phyloP scores from a whole-genome alignment of 2,113 vertebrate genomes.

The Papio anubis region DNA sequence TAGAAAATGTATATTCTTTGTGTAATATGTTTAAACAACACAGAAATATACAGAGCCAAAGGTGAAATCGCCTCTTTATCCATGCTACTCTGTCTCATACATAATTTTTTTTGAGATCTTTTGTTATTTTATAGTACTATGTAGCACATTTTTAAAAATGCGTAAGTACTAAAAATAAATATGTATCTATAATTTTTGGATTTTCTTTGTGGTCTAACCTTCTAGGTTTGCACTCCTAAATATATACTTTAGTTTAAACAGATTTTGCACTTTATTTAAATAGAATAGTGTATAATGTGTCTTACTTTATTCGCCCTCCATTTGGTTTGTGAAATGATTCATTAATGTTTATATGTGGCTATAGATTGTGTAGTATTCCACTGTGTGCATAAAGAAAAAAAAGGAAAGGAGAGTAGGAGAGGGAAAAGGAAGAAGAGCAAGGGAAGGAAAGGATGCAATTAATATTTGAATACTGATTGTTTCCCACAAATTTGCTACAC shows the following conservation, averaged over 20 bases:
- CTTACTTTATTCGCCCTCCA: background rate
- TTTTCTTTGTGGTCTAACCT: background rate
- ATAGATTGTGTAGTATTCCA: background rate
- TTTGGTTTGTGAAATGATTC: constrained; percentile 54
- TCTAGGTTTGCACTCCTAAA: background rate
- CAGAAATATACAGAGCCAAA: background rate
- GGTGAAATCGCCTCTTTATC: background rate
- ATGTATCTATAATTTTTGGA: background rate
- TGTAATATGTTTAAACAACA: background rate
- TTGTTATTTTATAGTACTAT: background rate
- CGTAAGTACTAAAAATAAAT: background rate
- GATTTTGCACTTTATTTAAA: constrained; percentile 39
- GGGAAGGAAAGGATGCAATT: background rate
- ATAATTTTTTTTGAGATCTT: background rate
- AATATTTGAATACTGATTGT: constrained; percentile 17
- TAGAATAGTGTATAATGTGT: background rate
- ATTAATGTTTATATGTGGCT: background rate
- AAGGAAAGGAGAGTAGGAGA: background rate
- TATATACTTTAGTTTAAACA: background rate
- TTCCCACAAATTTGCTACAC: background rate
- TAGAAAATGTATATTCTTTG: background rate
- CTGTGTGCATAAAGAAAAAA: background rate
- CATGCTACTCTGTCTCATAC: background rate
- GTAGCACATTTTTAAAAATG: background rate
- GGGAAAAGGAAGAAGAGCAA: background rate